Evolutionary conservation across 2,113 vertebrate genomes (phyloP).

Genomic region (Tupaia tana): DNA sequence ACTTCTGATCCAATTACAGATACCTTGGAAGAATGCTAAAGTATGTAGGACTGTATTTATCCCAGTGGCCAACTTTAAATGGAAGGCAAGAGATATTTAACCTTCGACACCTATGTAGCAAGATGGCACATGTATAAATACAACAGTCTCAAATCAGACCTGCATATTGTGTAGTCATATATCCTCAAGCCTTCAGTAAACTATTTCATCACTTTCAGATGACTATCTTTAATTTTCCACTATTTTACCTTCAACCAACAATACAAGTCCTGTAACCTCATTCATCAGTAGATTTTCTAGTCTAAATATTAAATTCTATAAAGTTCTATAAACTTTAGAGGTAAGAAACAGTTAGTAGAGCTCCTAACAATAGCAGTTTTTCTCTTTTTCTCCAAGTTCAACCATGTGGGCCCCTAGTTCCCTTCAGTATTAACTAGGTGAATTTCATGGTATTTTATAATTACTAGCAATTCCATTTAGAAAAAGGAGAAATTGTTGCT

Average conservation of each 20-base stretch:
- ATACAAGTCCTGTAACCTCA: neutral
- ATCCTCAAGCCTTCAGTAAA: neutral
- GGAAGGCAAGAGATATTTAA: neutral
- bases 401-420: neutral
- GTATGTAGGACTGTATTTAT: neutral
- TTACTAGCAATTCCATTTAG: neutral
- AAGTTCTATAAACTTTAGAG: constrained; percentile 12
- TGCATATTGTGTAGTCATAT: neutral
- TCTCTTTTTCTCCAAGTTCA: constrained; percentile 6
- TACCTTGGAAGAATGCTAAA: neutral
- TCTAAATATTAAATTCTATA: constrained; percentile 34
- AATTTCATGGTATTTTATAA: neutral
- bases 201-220: neutral
- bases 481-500: neutral
- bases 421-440: neutral
- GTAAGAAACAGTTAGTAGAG: neutral
- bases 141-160: neutral
- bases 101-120: neutral
- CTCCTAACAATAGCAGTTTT: neutral
- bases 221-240: neutral
- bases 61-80: neutral
- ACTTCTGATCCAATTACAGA: neutral
- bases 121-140: neutral
- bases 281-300: neutral
- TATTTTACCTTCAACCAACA: neutral